Conservation (phyloP, 2,797 vertebrate genomes). For the Chromobotia macracanthus region DNA sequence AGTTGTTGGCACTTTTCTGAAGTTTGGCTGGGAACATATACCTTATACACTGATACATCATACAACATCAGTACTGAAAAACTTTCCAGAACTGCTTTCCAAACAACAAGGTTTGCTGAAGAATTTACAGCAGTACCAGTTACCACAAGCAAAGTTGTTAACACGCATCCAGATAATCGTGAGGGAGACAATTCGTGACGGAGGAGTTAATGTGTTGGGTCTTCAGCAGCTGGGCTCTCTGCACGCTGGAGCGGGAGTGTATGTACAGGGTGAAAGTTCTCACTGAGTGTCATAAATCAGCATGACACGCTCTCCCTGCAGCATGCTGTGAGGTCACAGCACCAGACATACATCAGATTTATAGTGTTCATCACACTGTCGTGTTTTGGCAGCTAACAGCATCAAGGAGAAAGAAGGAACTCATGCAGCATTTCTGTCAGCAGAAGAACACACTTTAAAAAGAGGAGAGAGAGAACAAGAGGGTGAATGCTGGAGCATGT, state of each 20-base stretch:
- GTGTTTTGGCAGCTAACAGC: slow-evolving; percentile 80
- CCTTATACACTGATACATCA: too few species aligned
- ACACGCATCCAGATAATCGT: slow-evolving; percentile 19
- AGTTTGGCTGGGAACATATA: neutral
- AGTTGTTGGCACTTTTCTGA: slow-evolving; percentile 58
- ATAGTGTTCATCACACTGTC: slow-evolving; percentile 73
- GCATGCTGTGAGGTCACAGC: slow-evolving; percentile 77
- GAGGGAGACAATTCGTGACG: too few species aligned
- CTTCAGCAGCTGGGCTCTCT: slow-evolving; percentile 40
- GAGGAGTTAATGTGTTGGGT: slow-evolving; percentile 48
- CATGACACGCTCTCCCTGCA: slow-evolving; percentile 75
- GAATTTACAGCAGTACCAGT: neutral
- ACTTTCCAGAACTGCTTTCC: neutral
- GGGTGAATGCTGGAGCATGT: slow-evolving; percentile 21
- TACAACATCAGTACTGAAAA: neutral
- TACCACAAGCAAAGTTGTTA: slow-evolving; percentile 17
- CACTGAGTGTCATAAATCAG: slow-evolving; percentile 71
- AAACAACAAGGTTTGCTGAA: slow-evolving; percentile 15
- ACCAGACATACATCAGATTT: slow-evolving; percentile 78
- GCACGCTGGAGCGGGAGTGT: slow-evolving; percentile 29
- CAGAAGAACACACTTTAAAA: slow-evolving; percentile 35
- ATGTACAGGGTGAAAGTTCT: slow-evolving; percentile 58
- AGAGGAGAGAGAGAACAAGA: slow-evolving; percentile 1
- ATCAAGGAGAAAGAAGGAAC: slow-evolving; percentile 52
- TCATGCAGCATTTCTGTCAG: slow-evolving; percentile 23